phyloP scores from a whole-genome alignment of 2,113 vertebrate genomes.

The Ammospiza nelsoni region DNA sequence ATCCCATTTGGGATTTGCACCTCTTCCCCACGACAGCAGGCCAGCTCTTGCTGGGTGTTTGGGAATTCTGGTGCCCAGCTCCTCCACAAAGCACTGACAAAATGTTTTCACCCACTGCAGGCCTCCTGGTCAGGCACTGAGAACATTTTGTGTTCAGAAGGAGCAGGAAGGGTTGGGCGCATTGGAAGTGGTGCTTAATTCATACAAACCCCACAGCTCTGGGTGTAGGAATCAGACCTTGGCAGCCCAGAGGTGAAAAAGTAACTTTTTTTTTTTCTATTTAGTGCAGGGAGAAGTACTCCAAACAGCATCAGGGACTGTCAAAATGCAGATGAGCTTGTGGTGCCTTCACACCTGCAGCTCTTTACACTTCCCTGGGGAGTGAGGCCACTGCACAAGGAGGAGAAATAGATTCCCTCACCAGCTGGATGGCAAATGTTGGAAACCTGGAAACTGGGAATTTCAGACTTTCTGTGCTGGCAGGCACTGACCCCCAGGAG shows the following conservation, averaged over 20 bases:
- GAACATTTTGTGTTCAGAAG: background rate
- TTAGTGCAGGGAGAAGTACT: background rate
- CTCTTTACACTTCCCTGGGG: background rate
- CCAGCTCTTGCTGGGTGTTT: background rate
- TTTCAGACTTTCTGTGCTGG: background rate
- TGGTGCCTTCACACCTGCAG: background rate
- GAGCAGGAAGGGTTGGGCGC: background rate
- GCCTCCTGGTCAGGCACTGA: background rate
- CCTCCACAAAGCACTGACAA: background rate
- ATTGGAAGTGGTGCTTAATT: background rate
- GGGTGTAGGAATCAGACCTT: background rate
- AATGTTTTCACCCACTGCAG: background rate
- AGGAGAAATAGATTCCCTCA: background rate
- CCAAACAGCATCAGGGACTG: background rate
- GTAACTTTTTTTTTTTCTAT: background rate
- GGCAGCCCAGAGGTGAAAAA: background rate
- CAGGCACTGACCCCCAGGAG: background rate
- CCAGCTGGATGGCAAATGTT: background rate
- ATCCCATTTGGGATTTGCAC: slow-evolving; percentile 1
- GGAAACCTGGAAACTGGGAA: background rate
- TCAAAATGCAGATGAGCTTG: background rate
- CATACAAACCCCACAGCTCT: background rate
- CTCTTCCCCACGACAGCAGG: background rate
- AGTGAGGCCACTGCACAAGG: background rate
- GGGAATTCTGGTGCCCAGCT: background rate